These are phyloP conservation scores for Streblospio benedicti DNA, from an alignment of 1,140 invertebrate species.

Conservation along the genomic window DNA sequence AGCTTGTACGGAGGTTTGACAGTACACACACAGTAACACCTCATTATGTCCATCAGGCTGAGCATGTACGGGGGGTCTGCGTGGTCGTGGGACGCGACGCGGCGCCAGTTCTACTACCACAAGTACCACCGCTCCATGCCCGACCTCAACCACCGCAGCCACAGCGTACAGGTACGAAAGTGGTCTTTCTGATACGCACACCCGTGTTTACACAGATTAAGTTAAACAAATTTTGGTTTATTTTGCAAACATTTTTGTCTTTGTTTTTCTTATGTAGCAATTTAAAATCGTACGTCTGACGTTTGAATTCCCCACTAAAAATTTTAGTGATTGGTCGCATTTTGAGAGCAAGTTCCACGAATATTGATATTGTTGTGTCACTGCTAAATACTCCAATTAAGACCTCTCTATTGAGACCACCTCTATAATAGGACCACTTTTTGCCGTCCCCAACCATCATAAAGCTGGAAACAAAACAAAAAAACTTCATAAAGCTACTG, in stretches of 20 bases:
- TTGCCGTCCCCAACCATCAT: no score
- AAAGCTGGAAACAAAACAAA: no score
- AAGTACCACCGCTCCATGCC: conserved; percentile 62
- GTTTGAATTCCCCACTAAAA: no score
- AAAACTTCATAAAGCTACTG: neutral
- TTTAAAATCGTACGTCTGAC: neutral
- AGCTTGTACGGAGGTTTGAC: no score
- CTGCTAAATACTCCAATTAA: neutral
- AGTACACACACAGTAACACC: no score
- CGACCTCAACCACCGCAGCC: conserved; percentile 62
- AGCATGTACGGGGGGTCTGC: conserved; percentile 48
- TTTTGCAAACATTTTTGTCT: neutral
- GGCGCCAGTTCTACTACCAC: conserved; percentile 62
- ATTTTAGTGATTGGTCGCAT: no score
- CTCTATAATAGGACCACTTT: no score
- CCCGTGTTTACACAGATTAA: neutral
- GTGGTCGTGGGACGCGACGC: conserved; percentile 60
- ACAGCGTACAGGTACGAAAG: conserved; percentile 49
- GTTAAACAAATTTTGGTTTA: neutral
- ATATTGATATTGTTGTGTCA: neutral
- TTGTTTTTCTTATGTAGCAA: neutral
- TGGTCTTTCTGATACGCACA: conserved; percentile 2
- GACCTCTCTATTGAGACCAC: neutral
- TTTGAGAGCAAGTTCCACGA: neutral
- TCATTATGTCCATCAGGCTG: no score